Percentiles rank a stretch among this genome's conserved stretches.
Conservation (phyloP, 2,113 vertebrate genomes). For the Protobothrops flavoviridis region DNA sequence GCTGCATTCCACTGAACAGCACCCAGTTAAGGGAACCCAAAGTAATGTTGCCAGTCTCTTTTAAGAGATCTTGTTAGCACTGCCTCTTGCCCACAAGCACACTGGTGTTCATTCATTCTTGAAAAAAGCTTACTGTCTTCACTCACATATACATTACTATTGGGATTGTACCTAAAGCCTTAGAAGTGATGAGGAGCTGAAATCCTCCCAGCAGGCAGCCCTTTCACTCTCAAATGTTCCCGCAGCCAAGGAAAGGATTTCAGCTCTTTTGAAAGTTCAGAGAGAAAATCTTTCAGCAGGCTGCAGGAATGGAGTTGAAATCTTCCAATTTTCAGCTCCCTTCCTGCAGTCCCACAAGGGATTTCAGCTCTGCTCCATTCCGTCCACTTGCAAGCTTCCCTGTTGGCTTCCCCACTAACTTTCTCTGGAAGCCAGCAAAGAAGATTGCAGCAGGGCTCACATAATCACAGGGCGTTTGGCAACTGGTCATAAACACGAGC, state of each 20-base stretch:
- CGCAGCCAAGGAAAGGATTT: background rate
- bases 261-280: background rate
- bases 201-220: background rate
- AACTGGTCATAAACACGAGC: background rate
- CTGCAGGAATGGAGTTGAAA: background rate
- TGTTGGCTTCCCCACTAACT: background rate
- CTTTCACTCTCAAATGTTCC: background rate
- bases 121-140: background rate
- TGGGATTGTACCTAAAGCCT: constrained; percentile 24
- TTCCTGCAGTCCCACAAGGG: background rate
- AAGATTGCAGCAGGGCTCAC: background rate
- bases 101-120: background rate
- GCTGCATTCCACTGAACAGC: background rate
- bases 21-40: background rate
- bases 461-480: background rate
- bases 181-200: constrained; percentile 7
- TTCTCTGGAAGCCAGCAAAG: background rate
- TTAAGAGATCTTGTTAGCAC: background rate
- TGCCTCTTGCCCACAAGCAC: background rate
- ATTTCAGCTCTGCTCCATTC: background rate
- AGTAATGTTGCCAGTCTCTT: background rate
- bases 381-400: background rate
- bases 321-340: background rate
- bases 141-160: background rate
- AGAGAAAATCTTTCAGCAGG: background rate